These are phyloP conservation scores for Micropoecilia bifurca DNA, from an alignment of 2,797 vertebrate genomes.

Conservation along the genomic window DNA sequence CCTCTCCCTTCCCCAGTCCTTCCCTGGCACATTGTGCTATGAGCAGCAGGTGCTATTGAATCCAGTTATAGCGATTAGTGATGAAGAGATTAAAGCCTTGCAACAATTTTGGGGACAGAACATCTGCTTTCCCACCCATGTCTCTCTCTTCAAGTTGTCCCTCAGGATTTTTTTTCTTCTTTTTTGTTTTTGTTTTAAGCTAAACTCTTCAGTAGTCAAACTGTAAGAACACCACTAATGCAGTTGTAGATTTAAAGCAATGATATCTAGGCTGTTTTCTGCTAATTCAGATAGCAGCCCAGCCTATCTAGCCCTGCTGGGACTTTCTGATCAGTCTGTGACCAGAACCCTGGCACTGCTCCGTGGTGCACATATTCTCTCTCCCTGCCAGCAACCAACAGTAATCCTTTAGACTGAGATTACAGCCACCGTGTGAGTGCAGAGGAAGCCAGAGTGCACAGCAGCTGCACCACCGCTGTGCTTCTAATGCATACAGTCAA, in stretches of 20 bases:
- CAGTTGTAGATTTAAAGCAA: conserved; percentile 44
- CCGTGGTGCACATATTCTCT: conserved; percentile 73
- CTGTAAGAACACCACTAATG: conserved; percentile 26
- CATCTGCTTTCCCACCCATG: conserved; percentile 78
- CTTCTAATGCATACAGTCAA: conserved; percentile 39
- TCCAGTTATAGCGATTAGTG: conserved; percentile 83
- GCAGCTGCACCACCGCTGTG: conserved; percentile 61
- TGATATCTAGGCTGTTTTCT: conserved; percentile 51
- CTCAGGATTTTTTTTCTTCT: conserved; percentile 35
- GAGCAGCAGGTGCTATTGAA: conserved; percentile 80
- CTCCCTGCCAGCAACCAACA: conserved; percentile 78
- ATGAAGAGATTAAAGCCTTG: conserved; percentile 80
- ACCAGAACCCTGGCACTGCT: conserved; percentile 66
- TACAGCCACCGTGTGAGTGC: conserved; percentile 77
- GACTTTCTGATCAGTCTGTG: conserved; percentile 65
- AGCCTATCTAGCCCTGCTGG: conserved; percentile 45
- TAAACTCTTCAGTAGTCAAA: conserved; percentile 43
- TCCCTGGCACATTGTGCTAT: conserved; percentile 64
- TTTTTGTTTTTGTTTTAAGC: conserved; percentile 16
- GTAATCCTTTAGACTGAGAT: conserved; percentile 84
- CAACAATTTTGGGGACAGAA: conserved; percentile 77
- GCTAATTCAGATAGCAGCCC: conserved; percentile 37
- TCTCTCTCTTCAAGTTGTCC: conserved; percentile 34
- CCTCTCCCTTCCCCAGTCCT: conserved; percentile 58
- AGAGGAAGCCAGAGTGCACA: conserved; percentile 68